Conservation (phyloP, 2,113 vertebrate genomes). For the Podocnemis expansa region DNA sequence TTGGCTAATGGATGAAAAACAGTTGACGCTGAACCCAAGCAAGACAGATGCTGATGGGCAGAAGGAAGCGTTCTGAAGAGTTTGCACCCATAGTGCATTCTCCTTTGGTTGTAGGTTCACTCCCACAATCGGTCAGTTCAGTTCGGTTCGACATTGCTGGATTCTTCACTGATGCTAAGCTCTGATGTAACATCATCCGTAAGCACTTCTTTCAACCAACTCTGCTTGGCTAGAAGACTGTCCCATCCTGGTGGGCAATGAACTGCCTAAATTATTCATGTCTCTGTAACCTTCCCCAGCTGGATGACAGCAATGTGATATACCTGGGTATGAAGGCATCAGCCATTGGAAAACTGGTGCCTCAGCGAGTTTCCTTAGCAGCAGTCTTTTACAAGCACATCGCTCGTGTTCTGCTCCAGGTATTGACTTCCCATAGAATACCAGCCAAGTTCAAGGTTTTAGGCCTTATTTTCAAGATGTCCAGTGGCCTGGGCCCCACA, state of each 20-base stretch:
- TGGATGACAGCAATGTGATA: background rate
- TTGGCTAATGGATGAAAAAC: background rate
- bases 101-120: background rate
- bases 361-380: background rate
- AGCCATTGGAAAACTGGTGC: background rate
- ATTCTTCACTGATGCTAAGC: background rate
- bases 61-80: background rate
- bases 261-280: background rate
- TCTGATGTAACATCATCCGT: background rate
- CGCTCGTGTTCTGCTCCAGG: background rate
- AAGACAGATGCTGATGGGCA: background rate
- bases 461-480: background rate
- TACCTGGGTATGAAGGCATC: background rate
- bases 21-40: background rate
- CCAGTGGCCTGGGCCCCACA: background rate
- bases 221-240: fast-evolving
- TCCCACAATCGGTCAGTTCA: background rate
- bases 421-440: background rate
- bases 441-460: background rate
- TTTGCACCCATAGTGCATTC: background rate
- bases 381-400: background rate
- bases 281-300: background rate
- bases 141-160: background rate
- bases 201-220: background rate
- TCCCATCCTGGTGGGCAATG: background rate